These are phyloP conservation scores for Danio tinwini DNA, from an alignment of 2,797 vertebrate species.

Conservation along the genomic window DNA sequence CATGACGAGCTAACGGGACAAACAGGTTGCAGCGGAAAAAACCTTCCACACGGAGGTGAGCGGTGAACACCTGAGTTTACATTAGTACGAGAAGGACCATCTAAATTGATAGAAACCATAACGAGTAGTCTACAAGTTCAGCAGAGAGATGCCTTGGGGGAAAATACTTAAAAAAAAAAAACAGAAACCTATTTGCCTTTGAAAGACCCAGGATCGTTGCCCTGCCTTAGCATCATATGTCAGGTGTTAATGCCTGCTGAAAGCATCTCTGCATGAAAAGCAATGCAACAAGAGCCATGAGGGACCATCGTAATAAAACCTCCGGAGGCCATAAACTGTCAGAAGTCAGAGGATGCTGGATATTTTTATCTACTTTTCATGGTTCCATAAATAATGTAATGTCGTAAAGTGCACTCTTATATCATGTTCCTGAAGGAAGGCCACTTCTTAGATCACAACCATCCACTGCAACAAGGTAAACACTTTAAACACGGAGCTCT, in stretches of 20 bases:
- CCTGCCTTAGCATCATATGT: conserved; percentile 22
- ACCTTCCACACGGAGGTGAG: no score
- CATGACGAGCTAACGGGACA: no score
- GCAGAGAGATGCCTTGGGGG: neutral
- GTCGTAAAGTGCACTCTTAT: conserved; percentile 20
- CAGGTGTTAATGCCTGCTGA: conserved; percentile 40
- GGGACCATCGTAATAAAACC: conserved; percentile 31
- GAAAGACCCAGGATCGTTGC: conserved; percentile 14
- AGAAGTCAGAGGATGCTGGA: neutral
- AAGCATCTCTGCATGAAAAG: conserved; percentile 48
- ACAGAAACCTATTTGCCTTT: neutral
- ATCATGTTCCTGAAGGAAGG: neutral
- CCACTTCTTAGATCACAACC: neutral
- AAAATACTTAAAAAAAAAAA: neutral
- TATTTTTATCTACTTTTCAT: conserved; percentile 26
- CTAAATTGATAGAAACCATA: no score
- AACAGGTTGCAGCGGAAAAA: no score
- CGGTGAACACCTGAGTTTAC: no score
- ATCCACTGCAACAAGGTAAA: neutral
- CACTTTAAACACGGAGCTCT: neutral
- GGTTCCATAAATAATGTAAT: conserved; percentile 51
- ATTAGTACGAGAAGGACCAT: no score
- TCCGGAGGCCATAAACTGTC: conserved; percentile 26
- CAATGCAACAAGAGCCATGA: neutral
- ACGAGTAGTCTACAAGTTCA: neutral